Percentiles rank a stretch among this genome's conserved stretches.
phyloP scores from a whole-genome alignment of 2,888 invertebrate species.

The Cacoxenus indagator region DNA sequence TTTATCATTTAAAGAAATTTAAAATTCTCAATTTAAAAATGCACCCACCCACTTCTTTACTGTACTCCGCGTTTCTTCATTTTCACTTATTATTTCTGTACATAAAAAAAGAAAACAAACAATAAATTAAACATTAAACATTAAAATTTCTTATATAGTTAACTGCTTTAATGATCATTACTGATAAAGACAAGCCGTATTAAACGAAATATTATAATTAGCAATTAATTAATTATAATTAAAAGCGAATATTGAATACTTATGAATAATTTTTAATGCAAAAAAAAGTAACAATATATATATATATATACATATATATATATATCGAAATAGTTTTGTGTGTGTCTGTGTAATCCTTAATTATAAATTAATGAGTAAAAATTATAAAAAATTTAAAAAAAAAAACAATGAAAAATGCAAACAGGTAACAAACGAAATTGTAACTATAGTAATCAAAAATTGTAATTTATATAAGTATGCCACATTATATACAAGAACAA shows the following conservation, averaged over 20 bases:
- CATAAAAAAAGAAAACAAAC: neutral
- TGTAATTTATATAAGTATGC: neutral
- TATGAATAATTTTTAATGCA: conserved; percentile 19
- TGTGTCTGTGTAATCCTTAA: conserved; percentile 16
- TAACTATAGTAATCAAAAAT: conserved; percentile 17
- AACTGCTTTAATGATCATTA: conserved; percentile 20
- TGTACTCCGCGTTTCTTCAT: neutral
- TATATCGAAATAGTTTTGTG: conserved; percentile 14
- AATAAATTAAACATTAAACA: neutral
- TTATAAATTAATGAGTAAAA: neutral
- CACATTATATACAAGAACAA: neutral
- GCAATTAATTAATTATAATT: conserved; percentile 18
- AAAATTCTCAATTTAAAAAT: too few species aligned
- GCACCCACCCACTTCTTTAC: neutral
- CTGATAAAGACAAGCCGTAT: conserved; percentile 8
- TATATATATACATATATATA: neutral
- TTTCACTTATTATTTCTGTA: neutral
- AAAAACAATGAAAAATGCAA: conserved; percentile 19
- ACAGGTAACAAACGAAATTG: conserved; percentile 4
- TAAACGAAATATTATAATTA: neutral
- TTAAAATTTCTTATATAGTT: neutral
- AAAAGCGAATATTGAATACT: conserved; percentile 9
- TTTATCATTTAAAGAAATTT: too few species aligned
- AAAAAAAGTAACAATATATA: neutral
- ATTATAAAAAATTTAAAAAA: neutral